Base-by-base conservation (phyloP, 1,140 invertebrate species). In the Propsilocerus akamusi region DNA sequence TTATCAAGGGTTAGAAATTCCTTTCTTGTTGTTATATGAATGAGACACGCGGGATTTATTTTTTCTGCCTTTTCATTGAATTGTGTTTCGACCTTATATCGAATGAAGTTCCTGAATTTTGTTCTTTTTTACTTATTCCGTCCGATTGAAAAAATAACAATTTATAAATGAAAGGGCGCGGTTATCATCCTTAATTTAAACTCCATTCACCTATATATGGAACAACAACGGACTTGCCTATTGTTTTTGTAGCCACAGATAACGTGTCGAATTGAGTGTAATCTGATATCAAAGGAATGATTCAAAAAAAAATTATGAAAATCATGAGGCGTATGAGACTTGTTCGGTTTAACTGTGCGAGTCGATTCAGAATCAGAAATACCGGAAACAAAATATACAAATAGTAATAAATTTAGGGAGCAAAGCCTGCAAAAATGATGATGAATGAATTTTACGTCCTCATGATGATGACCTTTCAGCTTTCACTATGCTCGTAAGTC, bases 381-480 rank as follows among this genome's bases (percentile, higher is more conserved):
- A 7, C 14, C 11, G 28, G 28, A 30, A 30, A 7, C 11, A 30
- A 12, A 7, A 30, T 8, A 7, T 2, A 30, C 10, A 30, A 30
- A n/a, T 11, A 30, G 28, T 11, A 30, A n/a, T n/a, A n/a, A 30
- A 6, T 8, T 17, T 17, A 37, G 14, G 20, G 14, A 41, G 10
- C 10, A 41, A 41, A 41, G 7, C 14, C 14, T 41, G n/a, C n/a
- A n/a, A n/a, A n/a, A 41, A 41, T 20, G 34, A 41, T 41, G 34
- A 41, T 41, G 34, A 41, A 41, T 41, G 34, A 41, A 41, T 41
- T 41, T 41, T 41, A 20, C 34, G 34, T 17, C 17, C 34, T 20
- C 34, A 41, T 41, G 34, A 41, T 41, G 34, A 41, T 20, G 34
- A 41, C 34, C 34, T 41, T 41, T 41, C 22, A 41, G 22, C 8